Conservation (phyloP, 1,140 invertebrate genomes). For the Galleria mellonella region DNA sequence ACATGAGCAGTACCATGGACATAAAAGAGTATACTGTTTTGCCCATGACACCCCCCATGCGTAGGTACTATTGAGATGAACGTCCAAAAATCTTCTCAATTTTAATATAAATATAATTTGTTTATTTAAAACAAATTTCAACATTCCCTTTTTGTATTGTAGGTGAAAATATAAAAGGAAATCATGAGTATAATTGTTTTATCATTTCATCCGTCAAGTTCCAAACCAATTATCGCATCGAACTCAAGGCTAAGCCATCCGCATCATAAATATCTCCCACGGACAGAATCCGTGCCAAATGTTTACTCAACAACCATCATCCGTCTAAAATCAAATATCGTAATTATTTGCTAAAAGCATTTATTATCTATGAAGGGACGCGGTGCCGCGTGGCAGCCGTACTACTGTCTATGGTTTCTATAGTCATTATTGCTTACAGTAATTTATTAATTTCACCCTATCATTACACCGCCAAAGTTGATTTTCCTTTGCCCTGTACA, state of each 20-base stretch:
- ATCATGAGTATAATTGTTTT: too few species aligned
- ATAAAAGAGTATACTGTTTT: too few species aligned
- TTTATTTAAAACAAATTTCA: too few species aligned
- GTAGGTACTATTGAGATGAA: too few species aligned
- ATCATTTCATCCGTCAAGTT: too few species aligned
- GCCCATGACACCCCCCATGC: too few species aligned
- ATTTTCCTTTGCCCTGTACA: background rate
- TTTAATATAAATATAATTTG: too few species aligned
- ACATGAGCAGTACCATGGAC: too few species aligned
- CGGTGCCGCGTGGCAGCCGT: slow-evolving; percentile 47
- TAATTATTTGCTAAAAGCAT: slow-evolving; percentile 72
- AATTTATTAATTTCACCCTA: background rate
- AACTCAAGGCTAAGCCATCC: slow-evolving; percentile 21
- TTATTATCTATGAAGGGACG: slow-evolving; percentile 62
- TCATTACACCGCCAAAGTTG: slow-evolving; percentile 4
- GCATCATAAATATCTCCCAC: slow-evolving; percentile 47
- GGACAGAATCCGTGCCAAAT: slow-evolving; percentile 28
- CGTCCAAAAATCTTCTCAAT: too few species aligned
- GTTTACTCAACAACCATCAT: slow-evolving; percentile 61
- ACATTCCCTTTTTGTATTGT: too few species aligned
- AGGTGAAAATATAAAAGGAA: too few species aligned
- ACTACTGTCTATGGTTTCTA: slow-evolving; percentile 11
- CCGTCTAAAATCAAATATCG: slow-evolving; percentile 69
- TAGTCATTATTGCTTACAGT: background rate
- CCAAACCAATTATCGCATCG: slow-evolving; percentile 25